Evolutionary conservation across 2,113 vertebrate species (phyloP).

Genomic region (Lampris megalopsis): DNA sequence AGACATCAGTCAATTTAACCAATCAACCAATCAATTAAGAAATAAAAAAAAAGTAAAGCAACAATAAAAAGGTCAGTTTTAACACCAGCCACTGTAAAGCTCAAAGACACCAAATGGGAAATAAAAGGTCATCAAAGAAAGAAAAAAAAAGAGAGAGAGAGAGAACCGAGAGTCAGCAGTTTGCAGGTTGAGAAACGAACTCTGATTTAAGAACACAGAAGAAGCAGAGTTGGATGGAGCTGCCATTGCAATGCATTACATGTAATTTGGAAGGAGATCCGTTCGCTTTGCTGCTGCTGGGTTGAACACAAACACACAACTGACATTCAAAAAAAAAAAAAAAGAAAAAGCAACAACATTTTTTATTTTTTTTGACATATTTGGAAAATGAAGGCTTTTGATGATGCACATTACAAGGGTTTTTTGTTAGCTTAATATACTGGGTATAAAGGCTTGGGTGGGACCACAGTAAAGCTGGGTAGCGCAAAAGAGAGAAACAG

Average conservation of each 20-base stretch:
- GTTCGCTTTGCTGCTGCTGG: slow-evolving; percentile 77
- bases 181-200: slow-evolving; percentile 37
- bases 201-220: slow-evolving; percentile 40
- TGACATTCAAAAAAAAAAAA: slow-evolving; percentile 72
- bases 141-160: neutral
- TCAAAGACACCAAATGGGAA: slow-evolving; percentile 52
- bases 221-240: slow-evolving; percentile 69
- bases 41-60: slow-evolving; percentile 35
- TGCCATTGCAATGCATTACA: slow-evolving; percentile 76
- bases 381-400: slow-evolving; percentile 52
- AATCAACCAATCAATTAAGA: slow-evolving; percentile 58
- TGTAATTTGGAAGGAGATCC: slow-evolving; percentile 74
- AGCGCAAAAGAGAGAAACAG: slow-evolving; percentile 21
- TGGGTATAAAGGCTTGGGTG: slow-evolving; percentile 73
- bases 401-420: slow-evolving; percentile 81
- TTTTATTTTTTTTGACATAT: slow-evolving; percentile 28
- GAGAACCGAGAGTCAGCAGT: slow-evolving; percentile 34
- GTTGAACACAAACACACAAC: slow-evolving; percentile 62
- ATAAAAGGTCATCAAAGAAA: slow-evolving; percentile 55
- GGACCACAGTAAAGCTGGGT: slow-evolving; percentile 71
- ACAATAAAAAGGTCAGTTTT: slow-evolving; percentile 63
- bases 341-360: slow-evolving; percentile 17
- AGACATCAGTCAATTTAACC: slow-evolving; percentile 62
- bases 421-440: slow-evolving; percentile 81
- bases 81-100: slow-evolving; percentile 57